Evolutionary conservation across 2,113 vertebrate genomes (phyloP).

Genomic region (Marcusenius ussheri): DNA sequence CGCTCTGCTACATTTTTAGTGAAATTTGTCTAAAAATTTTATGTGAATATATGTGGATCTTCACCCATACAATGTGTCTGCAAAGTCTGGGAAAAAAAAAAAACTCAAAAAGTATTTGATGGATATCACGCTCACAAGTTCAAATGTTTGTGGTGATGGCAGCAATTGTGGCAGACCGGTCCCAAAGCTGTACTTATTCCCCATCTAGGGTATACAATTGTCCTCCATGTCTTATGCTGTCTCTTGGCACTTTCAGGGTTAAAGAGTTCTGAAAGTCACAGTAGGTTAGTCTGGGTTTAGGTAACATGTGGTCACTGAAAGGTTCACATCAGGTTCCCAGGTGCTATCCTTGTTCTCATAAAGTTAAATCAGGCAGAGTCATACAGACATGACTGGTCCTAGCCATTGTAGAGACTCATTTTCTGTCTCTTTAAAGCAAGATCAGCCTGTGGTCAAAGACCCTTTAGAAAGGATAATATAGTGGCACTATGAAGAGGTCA

Average conservation of each 20-base stretch:
- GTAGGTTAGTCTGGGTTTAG: neutral
- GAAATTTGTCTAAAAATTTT: neutral
- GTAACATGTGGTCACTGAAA: neutral
- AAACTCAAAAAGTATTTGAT: neutral
- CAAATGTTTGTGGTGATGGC: neutral
- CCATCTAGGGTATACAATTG: conserved; percentile 14
- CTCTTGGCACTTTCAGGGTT: neutral
- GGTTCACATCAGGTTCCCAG: neutral
- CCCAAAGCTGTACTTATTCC: neutral
- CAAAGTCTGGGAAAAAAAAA: neutral
- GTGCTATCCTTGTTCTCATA: neutral
- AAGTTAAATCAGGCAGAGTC: neutral
- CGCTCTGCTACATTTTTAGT: neutral
- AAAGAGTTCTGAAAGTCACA: neutral
- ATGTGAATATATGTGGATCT: neutral
- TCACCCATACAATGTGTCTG: neutral
- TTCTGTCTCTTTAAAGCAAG: neutral
- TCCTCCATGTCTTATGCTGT: conserved; percentile 14
- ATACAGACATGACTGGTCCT: neutral
- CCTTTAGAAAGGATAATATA: neutral
- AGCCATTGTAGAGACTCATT: neutral
- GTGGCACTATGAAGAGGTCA: neutral
- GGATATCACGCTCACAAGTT: neutral
- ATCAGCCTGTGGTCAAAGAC: neutral
- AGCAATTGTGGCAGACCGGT: neutral